Evolutionary conservation across 2,113 vertebrate species (phyloP).

Genomic region (Apodemus sylvaticus): DNA sequence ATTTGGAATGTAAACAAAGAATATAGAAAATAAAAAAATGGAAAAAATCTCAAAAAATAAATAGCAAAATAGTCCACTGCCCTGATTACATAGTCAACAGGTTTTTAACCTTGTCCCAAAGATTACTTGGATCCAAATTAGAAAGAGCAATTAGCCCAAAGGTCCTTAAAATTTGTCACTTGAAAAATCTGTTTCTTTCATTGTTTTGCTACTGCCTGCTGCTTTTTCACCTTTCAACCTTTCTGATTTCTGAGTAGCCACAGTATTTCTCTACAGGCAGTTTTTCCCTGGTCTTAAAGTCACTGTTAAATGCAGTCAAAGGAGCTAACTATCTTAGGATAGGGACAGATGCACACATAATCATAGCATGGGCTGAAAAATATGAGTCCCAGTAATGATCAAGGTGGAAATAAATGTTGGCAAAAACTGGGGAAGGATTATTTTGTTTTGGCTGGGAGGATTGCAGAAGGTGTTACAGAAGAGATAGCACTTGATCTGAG

Average conservation of each 20-base stretch:
- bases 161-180: neutral
- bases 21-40: too few relatives aligned
- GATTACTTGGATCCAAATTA: conserved; percentile 5
- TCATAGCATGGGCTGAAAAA: conserved; percentile 18
- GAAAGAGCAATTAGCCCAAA: neutral
- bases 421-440: neutral
- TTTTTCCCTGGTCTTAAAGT: conserved; percentile 8
- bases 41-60: neutral
- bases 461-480: neutral
- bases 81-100: neutral
- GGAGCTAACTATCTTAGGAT: conserved; percentile 13
- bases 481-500: conserved; percentile 49
- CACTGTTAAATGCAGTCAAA: conserved; percentile 38
- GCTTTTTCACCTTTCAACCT: neutral
- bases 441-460: neutral
- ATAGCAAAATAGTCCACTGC: neutral
- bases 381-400: neutral
- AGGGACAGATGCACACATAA: conserved; percentile 6
- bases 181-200: neutral
- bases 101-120: neutral
- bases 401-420: conserved; percentile 52
- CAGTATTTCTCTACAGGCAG: neutral
- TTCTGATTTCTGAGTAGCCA: neutral
- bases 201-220: neutral
- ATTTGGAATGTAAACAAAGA: too few relatives aligned